Evolutionary conservation across 2,797 vertebrate species (phyloP).

Genomic region (Yasuhikotakia modesta): DNA sequence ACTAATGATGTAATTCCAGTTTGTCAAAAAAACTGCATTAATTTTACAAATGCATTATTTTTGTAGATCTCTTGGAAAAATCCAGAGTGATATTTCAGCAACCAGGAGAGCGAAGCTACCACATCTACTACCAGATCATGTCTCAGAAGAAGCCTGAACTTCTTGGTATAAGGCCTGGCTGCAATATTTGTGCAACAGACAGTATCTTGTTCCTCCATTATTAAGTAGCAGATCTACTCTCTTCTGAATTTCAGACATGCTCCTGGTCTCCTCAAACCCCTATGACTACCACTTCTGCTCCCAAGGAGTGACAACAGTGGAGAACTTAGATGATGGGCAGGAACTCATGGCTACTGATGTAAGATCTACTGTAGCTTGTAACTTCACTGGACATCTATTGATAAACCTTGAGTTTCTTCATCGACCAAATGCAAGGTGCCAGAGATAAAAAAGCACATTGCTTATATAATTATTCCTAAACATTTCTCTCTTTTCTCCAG

Average conservation of each 20-base stretch:
- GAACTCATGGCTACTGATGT: conserved; percentile 93
- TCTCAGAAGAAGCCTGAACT: conserved; percentile 93
- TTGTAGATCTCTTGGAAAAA: conserved; percentile 93
- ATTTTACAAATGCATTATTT: conserved; percentile 19
- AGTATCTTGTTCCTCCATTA: background rate
- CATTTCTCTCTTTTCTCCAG: conserved; percentile 64
- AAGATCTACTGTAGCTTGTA: conserved; percentile 52
- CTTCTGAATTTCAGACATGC: conserved; percentile 81
- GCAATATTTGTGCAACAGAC: conserved; percentile 8
- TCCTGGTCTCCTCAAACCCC: conserved; percentile 91
- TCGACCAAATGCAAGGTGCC: background rate
- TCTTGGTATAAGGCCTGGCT: conserved; percentile 73
- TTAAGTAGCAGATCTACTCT: background rate
- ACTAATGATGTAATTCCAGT: background rate
- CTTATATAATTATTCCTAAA: background rate
- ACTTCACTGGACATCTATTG: background rate
- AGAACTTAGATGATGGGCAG: conserved; percentile 87
- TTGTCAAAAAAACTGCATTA: background rate
- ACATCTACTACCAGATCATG: conserved; percentile 95
- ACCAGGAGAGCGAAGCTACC: conserved; percentile 90
- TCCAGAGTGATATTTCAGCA: conserved; percentile 97
- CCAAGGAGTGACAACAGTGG: conserved; percentile 89
- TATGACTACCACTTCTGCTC: conserved; percentile 97
- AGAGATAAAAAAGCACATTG: background rate
- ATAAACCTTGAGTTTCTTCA: background rate